Percentiles rank a stretch among this genome's conserved stretches.
phyloP scores from a whole-genome alignment of 2,113 vertebrate species.

The Fregata magnificens region DNA sequence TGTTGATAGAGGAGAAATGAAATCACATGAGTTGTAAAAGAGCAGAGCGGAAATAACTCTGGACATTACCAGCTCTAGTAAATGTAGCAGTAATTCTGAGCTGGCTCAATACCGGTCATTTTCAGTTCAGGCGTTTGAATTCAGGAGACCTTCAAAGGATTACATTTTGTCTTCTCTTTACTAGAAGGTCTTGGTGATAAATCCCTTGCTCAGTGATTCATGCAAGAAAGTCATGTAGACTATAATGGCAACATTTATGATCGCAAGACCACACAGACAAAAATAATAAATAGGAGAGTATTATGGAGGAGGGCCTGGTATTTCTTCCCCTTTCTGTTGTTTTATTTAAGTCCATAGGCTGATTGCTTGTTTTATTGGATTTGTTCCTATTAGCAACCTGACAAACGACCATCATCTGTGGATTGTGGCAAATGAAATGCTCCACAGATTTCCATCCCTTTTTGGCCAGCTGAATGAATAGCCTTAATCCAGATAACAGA shows the following conservation, averaged over 20 bases:
- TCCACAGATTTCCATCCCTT: background rate
- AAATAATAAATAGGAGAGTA: background rate
- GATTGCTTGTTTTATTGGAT: background rate
- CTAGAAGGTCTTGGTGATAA: background rate
- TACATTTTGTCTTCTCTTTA: background rate
- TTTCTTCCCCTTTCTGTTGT: background rate
- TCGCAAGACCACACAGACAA: background rate
- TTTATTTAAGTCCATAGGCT: background rate
- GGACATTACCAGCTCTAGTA: background rate
- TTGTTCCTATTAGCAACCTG: background rate
- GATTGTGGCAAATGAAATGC: background rate
- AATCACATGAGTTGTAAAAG: background rate
- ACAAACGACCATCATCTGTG: background rate
- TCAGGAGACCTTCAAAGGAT: background rate
- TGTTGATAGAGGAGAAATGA: background rate
- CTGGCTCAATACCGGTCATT: background rate
- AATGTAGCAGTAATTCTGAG: background rate
- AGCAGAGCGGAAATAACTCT: background rate
- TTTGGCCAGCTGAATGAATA: background rate
- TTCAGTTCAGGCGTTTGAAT: background rate
- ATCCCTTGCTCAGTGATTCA: background rate
- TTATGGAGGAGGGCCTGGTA: background rate
- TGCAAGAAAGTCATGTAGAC: background rate
- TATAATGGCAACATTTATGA: background rate
- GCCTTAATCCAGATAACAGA: slow-evolving; percentile 10